Base-by-base conservation (phyloP, 2,888 invertebrate species). In the Ephialtes manifestator region DNA sequence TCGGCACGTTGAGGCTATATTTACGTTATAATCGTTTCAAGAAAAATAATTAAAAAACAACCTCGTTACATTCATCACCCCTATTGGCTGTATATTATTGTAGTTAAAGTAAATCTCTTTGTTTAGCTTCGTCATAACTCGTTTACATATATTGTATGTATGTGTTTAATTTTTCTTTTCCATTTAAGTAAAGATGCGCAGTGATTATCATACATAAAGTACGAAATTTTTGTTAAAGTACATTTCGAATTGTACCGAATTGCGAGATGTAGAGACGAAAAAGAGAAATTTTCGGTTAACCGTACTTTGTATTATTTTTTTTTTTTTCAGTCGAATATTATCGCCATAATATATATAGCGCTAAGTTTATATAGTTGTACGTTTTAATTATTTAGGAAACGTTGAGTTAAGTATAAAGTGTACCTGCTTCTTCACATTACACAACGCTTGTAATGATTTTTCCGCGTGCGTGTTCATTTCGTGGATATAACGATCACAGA, bases 1-100 rank as follows among this genome's bases (percentile, higher is more conserved):
- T 94, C 94, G 87, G 93, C 93, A 86, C 94, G 93, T 93, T 94
- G 92, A 94, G 87, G 87, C 87, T 88, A 65, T 65, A 86, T 83
- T 85, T 82, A 85, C 65, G 58, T 83, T 76, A 67, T 20, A 58
- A 63, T 43, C 28, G 28, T 74, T 80, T 46, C 31, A 39, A 55
- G 28, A 20, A 53, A 13, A 48, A 76, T 15, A 43, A 53, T 60
- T 51, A 18, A 39, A 65, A 48, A 75, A 46, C 24, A 55, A 63
- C 63, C 76, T 53, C 55, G 68, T 83, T 51, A 48, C 8, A 70
- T 60, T 72, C 53, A 71, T 65, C 60, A 65, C 48, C 43, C 2
- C 51, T 80, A 83, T 86, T 83, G 82, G 76, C 83, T 78, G 83
- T 72, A 79, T 55, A 65, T 65, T 43, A 43, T 65, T 65, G 39